A percentile compares a stretch with the other conserved stretches of the same genome.
Evolutionary conservation across 2,113 vertebrate species (phyloP).

Genomic region (Thoracochromis brauschi): DNA sequence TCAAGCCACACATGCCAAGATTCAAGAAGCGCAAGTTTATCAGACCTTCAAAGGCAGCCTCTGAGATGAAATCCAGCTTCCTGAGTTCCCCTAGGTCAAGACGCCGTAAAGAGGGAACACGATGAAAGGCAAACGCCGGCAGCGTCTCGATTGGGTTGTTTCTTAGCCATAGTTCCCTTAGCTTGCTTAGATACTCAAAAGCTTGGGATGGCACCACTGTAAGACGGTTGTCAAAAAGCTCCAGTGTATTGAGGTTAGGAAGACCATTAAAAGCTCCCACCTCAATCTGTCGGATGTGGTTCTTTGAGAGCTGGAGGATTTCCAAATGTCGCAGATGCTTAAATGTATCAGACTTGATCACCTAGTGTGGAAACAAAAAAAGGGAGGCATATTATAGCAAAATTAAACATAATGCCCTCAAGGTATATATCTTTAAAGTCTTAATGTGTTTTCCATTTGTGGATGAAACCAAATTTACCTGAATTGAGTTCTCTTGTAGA

Average conservation of each 20-base stretch:
- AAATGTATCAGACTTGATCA: slow-evolving; percentile 95
- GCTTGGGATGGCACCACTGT: slow-evolving; percentile 92
- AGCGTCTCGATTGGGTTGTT: slow-evolving; percentile 98
- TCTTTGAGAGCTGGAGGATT: slow-evolving; percentile 95
- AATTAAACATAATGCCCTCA: neutral
- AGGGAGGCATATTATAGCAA: neutral
- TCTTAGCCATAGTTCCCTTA: slow-evolving; percentile 89
- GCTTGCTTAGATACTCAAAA: slow-evolving; percentile 95
- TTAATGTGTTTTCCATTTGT: neutral
- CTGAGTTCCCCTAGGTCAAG: slow-evolving; percentile 92
- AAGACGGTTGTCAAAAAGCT: slow-evolving; percentile 94
- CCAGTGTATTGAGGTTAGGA: slow-evolving; percentile 93
- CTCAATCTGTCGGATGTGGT: slow-evolving; percentile 90
- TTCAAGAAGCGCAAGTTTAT: slow-evolving; percentile 94
- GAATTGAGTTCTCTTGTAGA: slow-evolving; percentile 92
- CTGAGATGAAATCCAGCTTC: slow-evolving; percentile 91
- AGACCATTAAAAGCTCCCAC: slow-evolving; percentile 96
- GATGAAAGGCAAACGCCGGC: slow-evolving; percentile 91
- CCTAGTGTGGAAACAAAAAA: slow-evolving; percentile 49
- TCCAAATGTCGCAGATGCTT: slow-evolving; percentile 94
- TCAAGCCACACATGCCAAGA: slow-evolving; percentile 94
- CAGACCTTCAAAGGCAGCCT: slow-evolving; percentile 90
- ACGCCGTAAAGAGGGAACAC: slow-evolving; percentile 87
- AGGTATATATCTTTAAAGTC: neutral
- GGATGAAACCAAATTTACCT: slow-evolving; percentile 57